Percentiles rank a stretch among this genome's conserved stretches.
These are phyloP conservation scores for Sinohyriopsis cumingii DNA, from an alignment of 2,888 invertebrate species.

Conservation along the genomic window DNA sequence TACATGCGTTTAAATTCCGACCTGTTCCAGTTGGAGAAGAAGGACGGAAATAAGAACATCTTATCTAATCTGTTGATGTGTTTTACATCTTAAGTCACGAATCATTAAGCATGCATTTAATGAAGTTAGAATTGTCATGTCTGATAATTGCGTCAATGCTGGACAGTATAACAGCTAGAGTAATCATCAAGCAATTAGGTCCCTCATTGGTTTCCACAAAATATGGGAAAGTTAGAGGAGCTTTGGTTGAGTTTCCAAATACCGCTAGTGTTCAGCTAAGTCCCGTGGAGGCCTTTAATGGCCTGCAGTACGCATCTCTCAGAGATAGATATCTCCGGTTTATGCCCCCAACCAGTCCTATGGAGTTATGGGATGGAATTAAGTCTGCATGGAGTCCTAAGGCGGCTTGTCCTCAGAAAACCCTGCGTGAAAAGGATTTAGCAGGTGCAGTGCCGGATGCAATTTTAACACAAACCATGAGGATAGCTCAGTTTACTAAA, in stretches of 20 bases:
- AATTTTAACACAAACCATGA: constrained; percentile 19
- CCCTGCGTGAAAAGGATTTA: constrained; percentile 17
- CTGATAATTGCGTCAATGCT: no score
- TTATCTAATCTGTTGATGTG: no score
- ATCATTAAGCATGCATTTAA: no score
- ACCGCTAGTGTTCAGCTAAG: constrained; percentile 42
- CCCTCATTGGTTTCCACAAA: constrained; percentile 74
- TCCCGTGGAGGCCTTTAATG: constrained; percentile 89
- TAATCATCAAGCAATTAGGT: constrained; percentile 27
- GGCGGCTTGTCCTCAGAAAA: constrained; percentile 87
- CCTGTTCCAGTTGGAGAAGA: no score
- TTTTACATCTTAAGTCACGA: no score
- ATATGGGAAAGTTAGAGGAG: constrained; percentile 89
- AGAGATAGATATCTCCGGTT: constrained; percentile 91
- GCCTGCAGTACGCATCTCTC: constrained; percentile 94
- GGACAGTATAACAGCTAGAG: not conserved
- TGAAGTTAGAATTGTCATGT: no score
- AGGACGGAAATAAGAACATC: no score
- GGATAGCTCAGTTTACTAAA: constrained; percentile 23
- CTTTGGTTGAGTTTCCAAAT: constrained; percentile 60
- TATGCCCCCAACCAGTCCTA: constrained; percentile 96
- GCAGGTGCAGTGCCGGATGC: constrained; percentile 19
- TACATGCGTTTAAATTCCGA: no score
- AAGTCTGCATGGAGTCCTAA: constrained; percentile 79
- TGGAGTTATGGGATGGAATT: constrained; percentile 87